Evolutionary conservation across 2,888 invertebrate species (phyloP).

Genomic region (Quadroppia sp.): DNA sequence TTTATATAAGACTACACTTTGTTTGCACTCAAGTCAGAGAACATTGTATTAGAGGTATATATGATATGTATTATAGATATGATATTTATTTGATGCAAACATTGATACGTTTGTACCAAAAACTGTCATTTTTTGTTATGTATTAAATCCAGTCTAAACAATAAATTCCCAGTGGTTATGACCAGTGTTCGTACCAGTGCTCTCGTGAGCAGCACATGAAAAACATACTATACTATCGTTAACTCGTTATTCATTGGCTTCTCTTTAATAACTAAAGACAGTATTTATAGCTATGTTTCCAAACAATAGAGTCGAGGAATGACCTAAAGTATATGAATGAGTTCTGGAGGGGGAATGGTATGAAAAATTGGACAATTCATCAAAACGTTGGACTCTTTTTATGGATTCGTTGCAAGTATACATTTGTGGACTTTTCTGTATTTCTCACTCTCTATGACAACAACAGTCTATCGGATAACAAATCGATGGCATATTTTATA

Average conservation of each 20-base stretch:
- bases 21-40: not conserved
- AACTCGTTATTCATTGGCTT: conserved; percentile 13
- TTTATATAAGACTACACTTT: not conserved
- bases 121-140: not conserved
- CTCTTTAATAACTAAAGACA: not conserved
- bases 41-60: not conserved
- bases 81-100: not conserved
- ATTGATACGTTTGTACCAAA: not conserved
- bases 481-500: not conserved
- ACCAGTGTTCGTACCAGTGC: not conserved
- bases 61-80: not conserved
- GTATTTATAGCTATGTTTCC: not conserved
- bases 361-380: not conserved
- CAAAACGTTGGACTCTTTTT: not conserved
- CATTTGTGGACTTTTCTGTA: not conserved
- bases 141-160: conserved; percentile 6
- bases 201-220: not conserved
- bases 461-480: not conserved
- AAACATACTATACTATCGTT: not conserved
- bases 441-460: conserved; percentile 5
- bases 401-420: not conserved
- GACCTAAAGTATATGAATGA: not conserved
- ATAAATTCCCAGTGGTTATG: conserved; percentile 9
- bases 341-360: not conserved
- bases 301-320: not conserved